Evolutionary conservation across 2,113 vertebrate genomes (phyloP).

Genomic region (Mus spicilegus): DNA sequence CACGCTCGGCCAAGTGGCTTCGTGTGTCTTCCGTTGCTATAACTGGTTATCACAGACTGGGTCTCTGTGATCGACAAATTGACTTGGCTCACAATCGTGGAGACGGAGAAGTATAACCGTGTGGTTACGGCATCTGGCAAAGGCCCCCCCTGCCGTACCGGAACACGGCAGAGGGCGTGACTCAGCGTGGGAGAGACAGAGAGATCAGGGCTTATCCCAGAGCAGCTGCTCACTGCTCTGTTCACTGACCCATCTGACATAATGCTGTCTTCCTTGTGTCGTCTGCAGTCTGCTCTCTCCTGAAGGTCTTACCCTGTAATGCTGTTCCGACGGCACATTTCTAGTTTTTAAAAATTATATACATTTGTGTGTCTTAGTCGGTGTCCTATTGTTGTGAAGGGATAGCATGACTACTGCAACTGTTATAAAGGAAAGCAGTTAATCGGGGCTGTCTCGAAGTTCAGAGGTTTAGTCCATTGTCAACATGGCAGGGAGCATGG

Average conservation of each 20-base stretch:
- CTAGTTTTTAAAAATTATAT: neutral
- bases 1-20: neutral
- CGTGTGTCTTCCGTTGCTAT: neutral
- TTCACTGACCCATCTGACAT: neutral
- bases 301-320: neutral
- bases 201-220: neutral
- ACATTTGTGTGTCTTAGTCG: neutral
- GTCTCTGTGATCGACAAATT: neutral
- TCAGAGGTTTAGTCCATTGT: neutral
- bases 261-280: neutral
- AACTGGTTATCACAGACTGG: neutral
- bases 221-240: neutral
- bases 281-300: too few relatives aligned
- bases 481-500: neutral
- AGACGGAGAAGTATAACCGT: neutral
- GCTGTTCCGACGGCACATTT: neutral
- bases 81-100: neutral
- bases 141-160: too few relatives aligned
- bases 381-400: neutral
- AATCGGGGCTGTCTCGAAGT: neutral
- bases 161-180: neutral
- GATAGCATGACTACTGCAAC: neutral
- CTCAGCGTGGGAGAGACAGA: neutral
- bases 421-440: neutral
- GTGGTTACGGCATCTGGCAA: neutral